Evolutionary conservation across 2,888 invertebrate species (phyloP), one percentile per base, ranked within the genome.

Genomic region (Chelonus formosanus): DNA sequence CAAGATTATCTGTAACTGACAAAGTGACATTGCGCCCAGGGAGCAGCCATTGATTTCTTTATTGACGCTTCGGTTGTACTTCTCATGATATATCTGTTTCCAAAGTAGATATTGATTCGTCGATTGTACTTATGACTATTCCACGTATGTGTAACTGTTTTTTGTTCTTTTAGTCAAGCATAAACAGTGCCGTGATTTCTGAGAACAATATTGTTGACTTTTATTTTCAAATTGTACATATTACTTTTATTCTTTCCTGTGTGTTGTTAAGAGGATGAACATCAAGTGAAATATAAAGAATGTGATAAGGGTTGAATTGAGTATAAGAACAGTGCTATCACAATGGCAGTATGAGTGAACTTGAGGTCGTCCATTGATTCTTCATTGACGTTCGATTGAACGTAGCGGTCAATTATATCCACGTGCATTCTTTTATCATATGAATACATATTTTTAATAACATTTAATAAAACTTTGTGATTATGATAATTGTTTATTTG

Each of bases 31-130:
- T 56, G 63, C 52, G 58, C 48, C 20, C 50, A 69, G 61, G 31
- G 64, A 35, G 47, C 55, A 32, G 60, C 68, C 73, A 78, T 78
- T 78, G 76, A 77, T 77, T 74, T 73, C 62, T 66, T 56, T 77
- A 76, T 76, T 74, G 76, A 76, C 74, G 74, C 69, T 57, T 43
- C 44, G 44, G 61, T 64, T 58, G 54, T 70, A 61, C 62, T 64
- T 69, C 69, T 55, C 67, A 48, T 50, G 53, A n/a, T 34, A 8
- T 10, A 53, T 45, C 40, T 7, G 31, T n/a, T 36, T n/a, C 32
- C 55, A 10, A 45, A 65, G 40, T 59, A 35, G 34, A 44, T 58
- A 52, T 52, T 52, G 52, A 52, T 52, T 52, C 5, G 52, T 20
- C 20, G 34, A 52, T 52, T 52, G 8, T 8, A 34, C 8, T 34